A percentile compares a stretch with the other conserved stretches of the same genome.
Evolutionary conservation across 2,797 vertebrate genomes (phyloP).

Genomic region (Cyclura pinguis): DNA sequence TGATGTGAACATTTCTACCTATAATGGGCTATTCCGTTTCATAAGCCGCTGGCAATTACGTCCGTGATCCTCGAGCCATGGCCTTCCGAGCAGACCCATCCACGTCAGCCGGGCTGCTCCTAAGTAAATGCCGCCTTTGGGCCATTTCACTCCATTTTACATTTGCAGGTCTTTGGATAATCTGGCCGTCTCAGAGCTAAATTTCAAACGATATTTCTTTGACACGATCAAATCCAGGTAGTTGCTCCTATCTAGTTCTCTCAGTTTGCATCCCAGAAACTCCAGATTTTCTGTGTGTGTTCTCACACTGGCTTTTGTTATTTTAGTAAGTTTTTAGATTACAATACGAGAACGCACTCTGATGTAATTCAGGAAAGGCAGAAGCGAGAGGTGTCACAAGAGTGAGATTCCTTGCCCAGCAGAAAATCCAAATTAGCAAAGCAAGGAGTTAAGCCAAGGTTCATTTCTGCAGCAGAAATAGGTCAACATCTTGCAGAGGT

Average conservation of each 20-base stretch:
- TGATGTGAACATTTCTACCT: neutral
- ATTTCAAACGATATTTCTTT: neutral
- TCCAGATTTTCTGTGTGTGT: neutral
- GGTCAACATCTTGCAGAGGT: too few species aligned
- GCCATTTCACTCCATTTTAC: neutral
- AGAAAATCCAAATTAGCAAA: too few species aligned
- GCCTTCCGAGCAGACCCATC: neutral
- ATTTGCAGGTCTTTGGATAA: neutral
- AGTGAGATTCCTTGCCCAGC: too few species aligned
- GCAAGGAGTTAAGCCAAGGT: too few species aligned
- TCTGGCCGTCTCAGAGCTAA: neutral
- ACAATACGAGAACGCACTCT: neutral
- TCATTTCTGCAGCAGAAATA: too few species aligned
- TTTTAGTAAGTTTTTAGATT: neutral
- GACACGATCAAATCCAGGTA: neutral
- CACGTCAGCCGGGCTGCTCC: neutral
- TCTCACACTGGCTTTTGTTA: too few species aligned
- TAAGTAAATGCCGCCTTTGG: neutral
- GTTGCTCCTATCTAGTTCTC: neutral
- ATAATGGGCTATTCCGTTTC: neutral
- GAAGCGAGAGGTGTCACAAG: neutral
- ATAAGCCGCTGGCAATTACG: neutral
- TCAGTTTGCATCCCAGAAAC: neutral
- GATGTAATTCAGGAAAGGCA: neutral
- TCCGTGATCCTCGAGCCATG: neutral